Percentiles rank a stretch among this genome's conserved stretches.
phyloP scores from a whole-genome alignment of 2,797 vertebrate genomes.

The Coranthus polyacanthus region DNA sequence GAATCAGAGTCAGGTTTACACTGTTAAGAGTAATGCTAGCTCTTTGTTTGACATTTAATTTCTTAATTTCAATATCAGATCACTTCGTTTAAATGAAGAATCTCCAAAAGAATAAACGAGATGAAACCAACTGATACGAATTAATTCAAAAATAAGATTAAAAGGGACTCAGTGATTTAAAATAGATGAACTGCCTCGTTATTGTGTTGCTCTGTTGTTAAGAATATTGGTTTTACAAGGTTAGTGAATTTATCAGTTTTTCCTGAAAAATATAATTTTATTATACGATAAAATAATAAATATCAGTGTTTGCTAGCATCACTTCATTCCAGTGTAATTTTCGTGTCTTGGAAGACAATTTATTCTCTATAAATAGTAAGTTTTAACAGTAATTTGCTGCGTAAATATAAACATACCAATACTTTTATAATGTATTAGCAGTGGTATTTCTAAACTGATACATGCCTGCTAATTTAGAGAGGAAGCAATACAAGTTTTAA shows the following conservation, averaged over 20 bases:
- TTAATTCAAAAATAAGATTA: too few species aligned
- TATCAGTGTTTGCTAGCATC: constrained; percentile 32
- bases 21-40: constrained; percentile 44
- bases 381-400: constrained; percentile 60
- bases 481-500: constrained; percentile 8
- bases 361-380: constrained; percentile 8
- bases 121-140: too few species aligned
- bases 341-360: constrained; percentile 67
- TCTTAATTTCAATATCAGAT: too few species aligned
- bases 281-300: not conserved
- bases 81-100: too few species aligned
- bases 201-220: too few species aligned
- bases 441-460: not conserved
- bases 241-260: too few species aligned
- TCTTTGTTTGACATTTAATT: not conserved
- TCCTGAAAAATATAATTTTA: not conserved
- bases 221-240: not conserved
- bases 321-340: constrained; percentile 28
- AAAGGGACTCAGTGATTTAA: too few species aligned
- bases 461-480: constrained; percentile 14
- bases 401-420: constrained; percentile 22
- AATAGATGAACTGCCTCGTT: too few species aligned
- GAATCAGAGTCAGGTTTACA: constrained; percentile 3
- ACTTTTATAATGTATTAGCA: not conserved
- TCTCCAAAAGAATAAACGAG: too few species aligned